Conservation (phyloP, 2,113 vertebrate species). For the Heterotilapia buettikoferi region DNA sequence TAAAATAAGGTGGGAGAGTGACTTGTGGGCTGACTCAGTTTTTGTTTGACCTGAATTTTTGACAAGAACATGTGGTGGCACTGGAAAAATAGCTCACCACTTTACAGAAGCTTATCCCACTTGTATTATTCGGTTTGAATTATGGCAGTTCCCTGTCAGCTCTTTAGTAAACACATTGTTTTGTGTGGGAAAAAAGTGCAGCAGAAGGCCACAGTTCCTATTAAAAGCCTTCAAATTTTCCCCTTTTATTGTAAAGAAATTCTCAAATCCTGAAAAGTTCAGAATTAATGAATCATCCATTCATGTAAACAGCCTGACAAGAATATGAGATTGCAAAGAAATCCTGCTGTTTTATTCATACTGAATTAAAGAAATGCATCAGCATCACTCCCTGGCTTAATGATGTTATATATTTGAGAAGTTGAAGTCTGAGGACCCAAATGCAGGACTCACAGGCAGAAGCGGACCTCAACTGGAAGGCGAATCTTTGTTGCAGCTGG, state of each 20-base stretch:
- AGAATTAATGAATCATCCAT: neutral
- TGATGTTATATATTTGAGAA: neutral
- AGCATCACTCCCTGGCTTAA: neutral
- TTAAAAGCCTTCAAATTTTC: neutral
- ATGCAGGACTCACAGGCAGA: neutral
- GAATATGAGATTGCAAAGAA: neutral
- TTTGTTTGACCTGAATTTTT: conserved; percentile 13
- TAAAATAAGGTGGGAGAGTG: neutral
- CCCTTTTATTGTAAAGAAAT: neutral
- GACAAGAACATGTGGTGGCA: neutral
- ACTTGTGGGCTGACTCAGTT: conserved; percentile 1
- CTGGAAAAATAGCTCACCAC: neutral
- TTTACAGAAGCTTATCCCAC: neutral
- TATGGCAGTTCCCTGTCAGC: neutral
- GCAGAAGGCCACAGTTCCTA: neutral
- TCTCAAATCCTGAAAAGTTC: neutral
- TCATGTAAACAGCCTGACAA: neutral
- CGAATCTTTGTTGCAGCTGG: neutral
- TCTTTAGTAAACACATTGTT: neutral
- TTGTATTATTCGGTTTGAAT: conserved; percentile 11
- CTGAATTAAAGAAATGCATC: neutral
- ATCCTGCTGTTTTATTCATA: neutral
- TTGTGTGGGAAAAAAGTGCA: neutral
- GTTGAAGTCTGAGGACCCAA: neutral
- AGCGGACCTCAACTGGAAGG: neutral